Base-by-base conservation (phyloP, 2,888 invertebrate species). In the Protula sp. region DNA sequence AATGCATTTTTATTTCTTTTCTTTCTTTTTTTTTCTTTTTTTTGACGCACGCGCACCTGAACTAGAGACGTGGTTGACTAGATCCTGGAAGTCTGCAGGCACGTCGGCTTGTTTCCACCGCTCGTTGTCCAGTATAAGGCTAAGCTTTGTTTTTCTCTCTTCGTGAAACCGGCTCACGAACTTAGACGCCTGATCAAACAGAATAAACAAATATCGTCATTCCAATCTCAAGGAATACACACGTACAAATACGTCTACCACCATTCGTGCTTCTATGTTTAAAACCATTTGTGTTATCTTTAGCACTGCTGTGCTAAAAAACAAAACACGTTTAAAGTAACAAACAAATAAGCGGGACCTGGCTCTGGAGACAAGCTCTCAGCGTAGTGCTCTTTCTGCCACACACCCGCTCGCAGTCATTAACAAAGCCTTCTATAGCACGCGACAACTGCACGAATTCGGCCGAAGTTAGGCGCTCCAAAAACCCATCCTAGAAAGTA, bases 101-200 rank as follows among this genome's bases (percentile, higher is more conserved):
- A 97, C 91, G 73, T 94, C 93, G 2, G 93, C 91, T 70, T 89
- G 87, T 75, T 91, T 92, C 98, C 98, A 98, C 62, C 91, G 85
- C 81, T 98, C 98, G 65, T 87, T 87, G 77, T 95, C 95, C 51
- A 98, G 83, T 45, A 94, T 85, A 63, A 90, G 81, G 48, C 89
- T 82, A 63, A 98, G 83, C 81, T 94, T 93, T 56, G 87, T 87
- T 81, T 92, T 91, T 52, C 92, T 85, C 74, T 94, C 92, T 47
- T 87, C 85, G 81, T 98, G 97, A 80, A 98, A 92, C 73, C 89
- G 87, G 75, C 90, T 89, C 56, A 94, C 90, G 82, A 93, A 95
- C 75, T 90, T 89, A 76, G 89, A 90, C 0, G 93, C 92, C 86
- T 94, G 89, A 63, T 88, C 88, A 75, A 38, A 48, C 54, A 62